A percentile compares a stretch with the other conserved stretches of the same genome.
These are phyloP conservation scores for Nyctibius bracteatus DNA, from an alignment of 2,113 vertebrate species.

Conservation along the genomic window DNA sequence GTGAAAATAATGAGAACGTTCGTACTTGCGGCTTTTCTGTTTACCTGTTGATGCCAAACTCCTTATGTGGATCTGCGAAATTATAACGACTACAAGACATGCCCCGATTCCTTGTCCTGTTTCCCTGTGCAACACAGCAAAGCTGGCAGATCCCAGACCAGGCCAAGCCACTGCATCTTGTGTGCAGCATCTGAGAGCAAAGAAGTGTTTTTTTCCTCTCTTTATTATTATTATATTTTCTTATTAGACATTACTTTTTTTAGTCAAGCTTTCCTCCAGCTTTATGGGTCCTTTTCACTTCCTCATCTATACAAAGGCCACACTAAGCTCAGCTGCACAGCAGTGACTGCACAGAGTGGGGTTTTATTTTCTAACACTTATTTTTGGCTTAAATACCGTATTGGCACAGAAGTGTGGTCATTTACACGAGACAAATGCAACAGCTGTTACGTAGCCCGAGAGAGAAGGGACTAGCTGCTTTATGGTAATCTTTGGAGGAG, in stretches of 20 bases:
- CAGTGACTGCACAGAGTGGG: background rate
- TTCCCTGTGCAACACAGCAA: background rate
- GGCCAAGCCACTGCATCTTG: background rate
- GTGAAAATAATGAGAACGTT: background rate
- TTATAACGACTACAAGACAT: background rate
- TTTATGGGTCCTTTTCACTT: background rate
- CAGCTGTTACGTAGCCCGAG: background rate
- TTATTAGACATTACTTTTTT: background rate
- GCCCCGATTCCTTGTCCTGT: background rate
- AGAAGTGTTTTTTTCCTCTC: background rate
- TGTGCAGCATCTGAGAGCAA: fast-evolving
- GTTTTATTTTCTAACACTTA: background rate
- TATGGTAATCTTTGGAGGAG: background rate
- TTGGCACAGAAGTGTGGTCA: fast-evolving
- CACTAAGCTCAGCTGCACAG: background rate
- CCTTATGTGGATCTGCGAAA: fast-evolving
- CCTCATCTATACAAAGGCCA: background rate
- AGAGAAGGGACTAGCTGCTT: background rate
- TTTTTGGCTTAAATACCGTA: fast-evolving
- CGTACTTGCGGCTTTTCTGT: background rate
- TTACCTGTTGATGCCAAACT: background rate
- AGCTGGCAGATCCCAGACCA: background rate
- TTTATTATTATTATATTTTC: background rate
- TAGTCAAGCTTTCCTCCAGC: background rate
- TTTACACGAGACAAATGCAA: background rate